Evolutionary conservation across 2,113 vertebrate species (phyloP), one percentile per base, ranked within the genome.

Genomic region (Ranitomeya variabilis): DNA sequence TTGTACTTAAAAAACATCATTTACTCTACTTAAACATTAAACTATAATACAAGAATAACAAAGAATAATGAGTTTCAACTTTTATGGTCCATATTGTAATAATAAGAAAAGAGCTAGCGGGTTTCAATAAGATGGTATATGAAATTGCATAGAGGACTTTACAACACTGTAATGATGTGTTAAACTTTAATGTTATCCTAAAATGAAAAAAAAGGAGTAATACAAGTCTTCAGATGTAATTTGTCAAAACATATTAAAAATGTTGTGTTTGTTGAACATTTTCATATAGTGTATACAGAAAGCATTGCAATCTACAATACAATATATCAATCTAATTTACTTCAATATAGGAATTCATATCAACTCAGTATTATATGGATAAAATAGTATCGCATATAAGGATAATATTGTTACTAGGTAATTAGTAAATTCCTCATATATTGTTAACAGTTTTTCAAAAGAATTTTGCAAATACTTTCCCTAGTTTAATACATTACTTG

Each of bases 131-230:
- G 64, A 87, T 73, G 9, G 78, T 87, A 18, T 82, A 82, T 87
- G 69, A 81, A 87, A 87, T 81, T 87, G 82, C 66, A 73, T 73
- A 26, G 54, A 80, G 52, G 62, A 64, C 86, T 87, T 87, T 87
- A 87, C 79, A 57, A 66, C 79, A 73, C 54, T 80, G 81, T 87
- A 87, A 87, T 81, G 78, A 81, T 81, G 86, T 87, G 79, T 87
- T 87, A 87, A 87, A 87, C 26, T 87, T 87, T 87, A 87, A 87
- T 87, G 86, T n/a, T 60, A 54, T 73, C 55, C 74, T 87, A 82
- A 73, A 81, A 87, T 86, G 79, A 52, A 73, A 87, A 87, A 80
- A n/a, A 54, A 16, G 19, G 31, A 69, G 59, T 87, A 87, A 73
- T 87, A 69, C 67, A 81, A 87, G 12, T 81, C 66, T 57, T 52